Conservation (phyloP, 2,888 invertebrate genomes). For the Nipponacmea schrenckii region DNA sequence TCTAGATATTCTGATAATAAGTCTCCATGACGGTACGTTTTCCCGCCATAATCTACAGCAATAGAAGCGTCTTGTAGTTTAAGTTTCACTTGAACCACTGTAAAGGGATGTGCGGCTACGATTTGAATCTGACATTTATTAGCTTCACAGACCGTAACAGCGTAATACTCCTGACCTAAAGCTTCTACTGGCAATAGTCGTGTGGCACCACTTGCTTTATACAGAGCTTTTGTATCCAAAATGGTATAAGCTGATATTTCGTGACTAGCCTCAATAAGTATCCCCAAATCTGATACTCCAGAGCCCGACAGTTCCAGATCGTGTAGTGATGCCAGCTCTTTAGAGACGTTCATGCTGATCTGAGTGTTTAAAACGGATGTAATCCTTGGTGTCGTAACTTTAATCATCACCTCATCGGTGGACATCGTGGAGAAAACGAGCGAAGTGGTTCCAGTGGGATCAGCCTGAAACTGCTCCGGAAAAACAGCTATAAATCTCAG, state of each 20-base stretch:
- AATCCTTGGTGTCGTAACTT: background rate
- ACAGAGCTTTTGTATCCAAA: too few species aligned
- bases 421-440: background rate
- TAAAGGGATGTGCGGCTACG: conserved; percentile 11
- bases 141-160: conserved; percentile 7
- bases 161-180: conserved; percentile 15
- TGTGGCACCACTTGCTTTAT: background rate
- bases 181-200: conserved; percentile 8
- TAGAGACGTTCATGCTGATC: background rate
- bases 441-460: background rate
- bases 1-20: background rate
- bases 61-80: background rate
- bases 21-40: background rate
- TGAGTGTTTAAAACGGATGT: background rate
- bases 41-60: background rate
- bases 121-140: conserved; percentile 8
- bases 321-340: background rate
- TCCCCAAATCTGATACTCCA: background rate
- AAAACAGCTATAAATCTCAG: conserved; percentile 10
- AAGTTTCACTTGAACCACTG: conserved; percentile 4
- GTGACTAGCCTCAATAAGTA: conserved; percentile 5
- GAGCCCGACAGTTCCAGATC: background rate
- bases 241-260: background rate
- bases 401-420: background rate
- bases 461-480: background rate